Percentiles rank a stretch among this genome's conserved stretches.
Conservation (phyloP, 2,797 vertebrate genomes). For the Coluber constrictor region DNA sequence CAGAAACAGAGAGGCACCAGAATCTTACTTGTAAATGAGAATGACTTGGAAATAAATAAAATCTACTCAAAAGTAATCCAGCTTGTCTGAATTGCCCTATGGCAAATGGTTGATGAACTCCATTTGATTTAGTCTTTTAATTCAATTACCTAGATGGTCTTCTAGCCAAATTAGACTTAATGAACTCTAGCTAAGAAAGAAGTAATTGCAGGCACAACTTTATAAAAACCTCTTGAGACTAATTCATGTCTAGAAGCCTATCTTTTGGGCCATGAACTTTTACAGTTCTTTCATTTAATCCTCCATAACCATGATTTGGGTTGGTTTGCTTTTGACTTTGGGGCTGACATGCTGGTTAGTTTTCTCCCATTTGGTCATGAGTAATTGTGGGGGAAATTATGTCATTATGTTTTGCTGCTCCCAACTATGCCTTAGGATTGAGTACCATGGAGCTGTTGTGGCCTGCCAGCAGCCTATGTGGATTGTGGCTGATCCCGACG, state of each 20-base stretch:
- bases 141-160: neutral
- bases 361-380: neutral
- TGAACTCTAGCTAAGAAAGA: neutral
- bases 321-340: neutral
- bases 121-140: neutral
- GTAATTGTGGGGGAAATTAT: neutral
- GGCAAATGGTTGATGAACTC: neutral
- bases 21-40: neutral
- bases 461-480: no score
- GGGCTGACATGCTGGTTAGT: neutral
- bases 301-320: neutral
- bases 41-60: neutral
- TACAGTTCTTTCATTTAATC: neutral
- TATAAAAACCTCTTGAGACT: neutral
- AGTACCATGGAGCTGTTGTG: neutral
- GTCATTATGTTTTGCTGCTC: neutral
- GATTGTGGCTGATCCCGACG: no score
- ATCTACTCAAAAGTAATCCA: neutral
- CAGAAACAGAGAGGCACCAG: neutral
- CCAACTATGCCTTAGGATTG: neutral
- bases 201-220: neutral
- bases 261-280: neutral
- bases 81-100: neutral
- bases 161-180: neutral
- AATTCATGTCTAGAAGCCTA: neutral